A percentile compares a stretch with the other conserved stretches of the same genome.
Evolutionary conservation across 2,888 invertebrate genomes (phyloP).

Genomic region (Spisula subtruncata): DNA sequence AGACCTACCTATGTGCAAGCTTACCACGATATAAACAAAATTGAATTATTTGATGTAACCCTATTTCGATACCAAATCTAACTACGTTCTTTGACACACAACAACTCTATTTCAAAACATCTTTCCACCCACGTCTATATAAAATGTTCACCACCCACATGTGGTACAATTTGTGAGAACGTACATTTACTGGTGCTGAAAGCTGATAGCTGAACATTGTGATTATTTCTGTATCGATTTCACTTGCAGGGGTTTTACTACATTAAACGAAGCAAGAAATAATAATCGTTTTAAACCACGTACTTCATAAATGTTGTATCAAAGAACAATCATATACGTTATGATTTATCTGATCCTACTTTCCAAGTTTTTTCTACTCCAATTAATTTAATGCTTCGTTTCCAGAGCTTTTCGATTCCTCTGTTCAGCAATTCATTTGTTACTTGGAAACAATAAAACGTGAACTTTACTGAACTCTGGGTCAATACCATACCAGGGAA

Average conservation of each 20-base stretch:
- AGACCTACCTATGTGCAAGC: too few relatives aligned
- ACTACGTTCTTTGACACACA: too few relatives aligned
- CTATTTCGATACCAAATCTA: too few relatives aligned
- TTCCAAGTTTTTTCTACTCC: neutral
- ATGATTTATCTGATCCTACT: conserved; percentile 1
- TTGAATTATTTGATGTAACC: too few relatives aligned
- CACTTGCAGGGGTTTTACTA: neutral
- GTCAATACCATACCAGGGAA: neutral
- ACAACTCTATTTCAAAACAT: too few relatives aligned
- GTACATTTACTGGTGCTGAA: neutral
- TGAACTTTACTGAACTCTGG: neutral
- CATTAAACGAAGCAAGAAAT: neutral
- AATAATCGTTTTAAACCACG: neutral
- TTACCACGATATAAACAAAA: too few relatives aligned
- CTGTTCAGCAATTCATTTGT: conserved; percentile 15
- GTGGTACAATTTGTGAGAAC: neutral
- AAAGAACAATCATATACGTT: neutral
- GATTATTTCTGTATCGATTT: neutral
- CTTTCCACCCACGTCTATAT: neutral
- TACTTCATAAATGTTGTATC: conserved; percentile 16
- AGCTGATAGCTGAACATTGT: neutral
- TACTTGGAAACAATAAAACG: conserved; percentile 1
- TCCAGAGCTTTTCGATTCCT: neutral
- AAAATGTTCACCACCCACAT: neutral
- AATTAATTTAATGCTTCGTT: conserved; percentile 25